Conservation (phyloP, 2,113 vertebrate species). For the Hylia prasina region DNA sequence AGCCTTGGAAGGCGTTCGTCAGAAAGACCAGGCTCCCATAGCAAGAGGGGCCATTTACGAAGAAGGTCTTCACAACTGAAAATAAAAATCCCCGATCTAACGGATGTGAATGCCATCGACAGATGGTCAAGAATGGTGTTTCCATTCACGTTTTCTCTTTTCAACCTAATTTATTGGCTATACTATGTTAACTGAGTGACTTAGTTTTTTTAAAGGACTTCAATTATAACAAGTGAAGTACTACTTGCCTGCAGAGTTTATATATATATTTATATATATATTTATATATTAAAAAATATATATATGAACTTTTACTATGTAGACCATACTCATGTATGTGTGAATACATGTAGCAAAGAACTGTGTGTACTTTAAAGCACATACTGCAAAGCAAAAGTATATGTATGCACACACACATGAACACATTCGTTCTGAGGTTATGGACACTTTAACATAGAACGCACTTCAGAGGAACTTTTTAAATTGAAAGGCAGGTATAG, state of each 20-base stretch:
- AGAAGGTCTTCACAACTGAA: conserved; percentile 93
- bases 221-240: conserved; percentile 68
- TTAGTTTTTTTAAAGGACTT: conserved; percentile 77
- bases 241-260: conserved; percentile 79
- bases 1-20: conserved; percentile 75
- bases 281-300: conserved; percentile 76
- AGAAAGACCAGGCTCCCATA: conserved; percentile 78
- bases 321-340: conserved; percentile 73
- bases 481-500: conserved; percentile 56
- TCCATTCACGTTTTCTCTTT: conserved; percentile 92
- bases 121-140: conserved; percentile 97
- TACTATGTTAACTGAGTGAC: conserved; percentile 96
- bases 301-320: conserved; percentile 77
- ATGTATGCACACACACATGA: conserved; percentile 64
- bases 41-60: conserved; percentile 85
- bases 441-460: conserved; percentile 68
- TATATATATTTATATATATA: conserved; percentile 80
- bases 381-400: conserved; percentile 30
- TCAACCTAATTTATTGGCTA: conserved; percentile 99
- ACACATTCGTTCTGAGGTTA: conserved; percentile 64
- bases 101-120: conserved; percentile 96
- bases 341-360: conserved; percentile 62
- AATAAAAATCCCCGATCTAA: conserved; percentile 97
- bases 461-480: conserved; percentile 63
- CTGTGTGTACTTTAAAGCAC: conserved; percentile 64